Conservation (phyloP, 2,113 vertebrate genomes). For the Prinia subflava region DNA sequence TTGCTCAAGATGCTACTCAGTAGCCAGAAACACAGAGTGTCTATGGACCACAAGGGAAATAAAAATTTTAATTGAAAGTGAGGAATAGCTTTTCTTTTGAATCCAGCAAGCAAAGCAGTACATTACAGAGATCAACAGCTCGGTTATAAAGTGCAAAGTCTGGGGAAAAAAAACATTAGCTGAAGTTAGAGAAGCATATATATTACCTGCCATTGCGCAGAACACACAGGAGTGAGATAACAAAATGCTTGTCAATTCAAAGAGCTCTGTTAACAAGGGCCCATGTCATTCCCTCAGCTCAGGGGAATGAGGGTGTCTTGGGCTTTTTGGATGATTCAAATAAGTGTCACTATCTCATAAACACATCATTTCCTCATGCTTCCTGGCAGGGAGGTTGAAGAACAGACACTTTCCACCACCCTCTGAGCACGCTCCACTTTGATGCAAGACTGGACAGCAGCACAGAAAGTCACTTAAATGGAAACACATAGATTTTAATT, state of each 20-base stretch:
- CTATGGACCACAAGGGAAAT: neutral
- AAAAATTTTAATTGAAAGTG: neutral
- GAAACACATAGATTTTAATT: fast-evolving
- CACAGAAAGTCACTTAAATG: neutral
- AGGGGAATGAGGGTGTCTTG: neutral
- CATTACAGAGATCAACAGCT: neutral
- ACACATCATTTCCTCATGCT: neutral
- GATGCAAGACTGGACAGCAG: neutral
- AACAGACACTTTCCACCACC: neutral
- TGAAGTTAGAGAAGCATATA: neutral
- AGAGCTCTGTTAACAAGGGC: neutral
- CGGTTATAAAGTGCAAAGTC: neutral
- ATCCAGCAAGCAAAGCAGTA: neutral
- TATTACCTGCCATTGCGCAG: neutral
- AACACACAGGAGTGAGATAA: neutral
- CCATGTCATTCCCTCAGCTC: neutral
- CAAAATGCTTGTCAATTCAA: neutral
- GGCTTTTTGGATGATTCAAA: neutral
- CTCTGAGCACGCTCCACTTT: neutral
- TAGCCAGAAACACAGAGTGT: neutral
- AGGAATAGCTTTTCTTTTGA: neutral
- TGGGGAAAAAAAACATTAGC: neutral
- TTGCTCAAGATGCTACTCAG: neutral
- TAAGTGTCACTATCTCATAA: neutral
- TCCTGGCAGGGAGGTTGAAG: neutral